Conservation (phyloP, 2,888 invertebrate species). For the Malachius bipustulatus region DNA sequence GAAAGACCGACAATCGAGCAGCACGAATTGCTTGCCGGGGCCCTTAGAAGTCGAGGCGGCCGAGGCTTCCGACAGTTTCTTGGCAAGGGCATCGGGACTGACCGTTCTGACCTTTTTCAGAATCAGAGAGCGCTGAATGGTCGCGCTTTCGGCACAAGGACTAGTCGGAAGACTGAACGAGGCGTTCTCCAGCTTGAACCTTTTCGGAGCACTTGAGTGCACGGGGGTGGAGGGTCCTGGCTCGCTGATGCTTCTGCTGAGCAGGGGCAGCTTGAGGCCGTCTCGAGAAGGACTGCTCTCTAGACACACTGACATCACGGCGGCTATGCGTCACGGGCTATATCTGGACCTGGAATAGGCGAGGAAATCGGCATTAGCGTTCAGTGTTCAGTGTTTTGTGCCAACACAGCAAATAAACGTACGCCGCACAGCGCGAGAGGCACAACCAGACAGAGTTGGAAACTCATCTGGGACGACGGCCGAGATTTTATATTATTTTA, state of each 20-base stretch:
- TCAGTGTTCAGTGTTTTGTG: no score
- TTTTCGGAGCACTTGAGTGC: slow-evolving; percentile 36
- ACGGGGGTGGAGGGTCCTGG: slow-evolving; percentile 38
- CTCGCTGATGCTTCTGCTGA: slow-evolving; percentile 46
- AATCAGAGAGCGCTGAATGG: slow-evolving; percentile 41
- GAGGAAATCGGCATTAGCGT: background rate
- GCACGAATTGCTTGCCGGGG: slow-evolving; percentile 35
- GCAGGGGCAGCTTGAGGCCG: slow-evolving; percentile 43
- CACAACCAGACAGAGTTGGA: no score
- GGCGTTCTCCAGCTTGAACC: slow-evolving; percentile 43
- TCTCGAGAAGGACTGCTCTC: slow-evolving; percentile 42
- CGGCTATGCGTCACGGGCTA: slow-evolving; percentile 1
- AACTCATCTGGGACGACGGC: no score
- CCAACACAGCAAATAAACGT: no score
- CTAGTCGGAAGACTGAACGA: slow-evolving; percentile 39
- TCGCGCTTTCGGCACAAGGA: slow-evolving; percentile 44
- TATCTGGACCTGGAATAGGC: slow-evolving; percentile 1
- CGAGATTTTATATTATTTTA: no score
- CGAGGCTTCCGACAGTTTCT: slow-evolving; percentile 33
- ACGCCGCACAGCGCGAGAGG: no score
- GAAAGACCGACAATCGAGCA: slow-evolving; percentile 58
- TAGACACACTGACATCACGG: slow-evolving; percentile 45
- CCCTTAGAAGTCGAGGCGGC: no score
- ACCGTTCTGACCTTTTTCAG: slow-evolving; percentile 42
- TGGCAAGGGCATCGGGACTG: slow-evolving; percentile 40